Evolutionary conservation across 2,888 invertebrate species (phyloP).

Genomic region (Aleiodes leptofemur): DNA sequence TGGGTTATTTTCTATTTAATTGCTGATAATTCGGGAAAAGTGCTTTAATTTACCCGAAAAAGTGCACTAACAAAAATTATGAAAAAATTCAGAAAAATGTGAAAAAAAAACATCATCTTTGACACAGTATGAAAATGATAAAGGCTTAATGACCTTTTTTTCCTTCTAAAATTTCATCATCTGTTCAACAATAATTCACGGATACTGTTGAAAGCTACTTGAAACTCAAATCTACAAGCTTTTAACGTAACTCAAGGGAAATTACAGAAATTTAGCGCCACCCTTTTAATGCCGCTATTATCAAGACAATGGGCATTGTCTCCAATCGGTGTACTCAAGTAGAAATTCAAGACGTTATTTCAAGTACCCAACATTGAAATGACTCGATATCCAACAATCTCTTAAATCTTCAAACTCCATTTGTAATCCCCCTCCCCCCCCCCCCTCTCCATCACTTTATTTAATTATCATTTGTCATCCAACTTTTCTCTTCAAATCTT

Average conservation of each 20-base stretch:
- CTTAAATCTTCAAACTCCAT: conserved; percentile 34
- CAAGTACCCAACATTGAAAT: conserved; percentile 16
- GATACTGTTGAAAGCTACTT: background rate
- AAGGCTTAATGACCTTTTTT: too few relatives aligned
- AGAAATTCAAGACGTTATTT: conserved; percentile 33
- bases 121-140: too few relatives aligned
- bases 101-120: too few relatives aligned
- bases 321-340: conserved; percentile 41
- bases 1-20: too few relatives aligned
- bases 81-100: too few relatives aligned
- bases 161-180: background rate
- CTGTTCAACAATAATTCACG: background rate
- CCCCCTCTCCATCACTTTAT: conserved; percentile 50
- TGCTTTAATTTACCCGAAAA: too few relatives aligned
- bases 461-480: conserved; percentile 56
- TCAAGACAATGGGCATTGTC: conserved; percentile 58
- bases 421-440: conserved; percentile 44
- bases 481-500: background rate
- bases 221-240: conserved; percentile 25
- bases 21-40: too few relatives aligned
- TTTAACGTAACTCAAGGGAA: conserved; percentile 50
- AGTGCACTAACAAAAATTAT: too few relatives aligned
- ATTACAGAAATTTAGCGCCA: conserved; percentile 50
- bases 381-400: conserved; percentile 47
- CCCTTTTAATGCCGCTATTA: conserved; percentile 56